Base-by-base conservation (phyloP, 2,113 vertebrate species). In the Rhipidura dahli region DNA sequence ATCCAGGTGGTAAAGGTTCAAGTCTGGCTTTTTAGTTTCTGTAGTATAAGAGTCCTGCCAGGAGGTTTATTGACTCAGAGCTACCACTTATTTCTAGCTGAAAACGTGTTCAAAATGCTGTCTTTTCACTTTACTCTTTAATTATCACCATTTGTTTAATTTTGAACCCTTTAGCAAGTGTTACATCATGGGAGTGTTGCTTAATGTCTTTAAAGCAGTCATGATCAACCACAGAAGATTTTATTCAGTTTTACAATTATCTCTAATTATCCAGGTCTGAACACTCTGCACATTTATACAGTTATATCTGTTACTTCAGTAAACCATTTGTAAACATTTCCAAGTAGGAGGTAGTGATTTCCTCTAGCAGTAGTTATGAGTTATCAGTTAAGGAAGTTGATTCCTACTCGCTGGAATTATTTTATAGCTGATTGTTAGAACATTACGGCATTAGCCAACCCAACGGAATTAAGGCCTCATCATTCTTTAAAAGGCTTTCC, bases 11-110 rank as follows among this genome's bases (percentile, higher is more conserved):
- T 33, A 47, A 16, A 3, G 27, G 17, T 51, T 82, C 33, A 19
- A 39, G 13, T 42, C 17, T 33, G 26, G 2, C 33, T 71, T 71
- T 60, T 56, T 7, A 49, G 27, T 49, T 63, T 75, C 56, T 44
- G 13, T 13, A 68, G 21, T 6, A 1, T 2, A 4, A 66, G 1
- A 70, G 37, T 8, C 28, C 54, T 0, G 2, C n/a, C 50, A 65
- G 22, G 13, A 68, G 13, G 9, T 28, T 56, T 23, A 59, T 4
- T 37, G n/a, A 79, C 18, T 44, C 24, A 31, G 42, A 89, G n/a
- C 20, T 40, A 51, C 14, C 31, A n/a, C 13, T 45, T n/a, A 51
- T 30, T 90, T 69, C 31, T 26, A 90, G 26, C 3, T 51, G n/a
- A 78, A 75, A 84, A 20, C 0, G 0, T 8, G 7, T 30, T 63